Evolutionary conservation across 2,113 vertebrate genomes (phyloP).

Genomic region (Girardinichthys multiradiatus): DNA sequence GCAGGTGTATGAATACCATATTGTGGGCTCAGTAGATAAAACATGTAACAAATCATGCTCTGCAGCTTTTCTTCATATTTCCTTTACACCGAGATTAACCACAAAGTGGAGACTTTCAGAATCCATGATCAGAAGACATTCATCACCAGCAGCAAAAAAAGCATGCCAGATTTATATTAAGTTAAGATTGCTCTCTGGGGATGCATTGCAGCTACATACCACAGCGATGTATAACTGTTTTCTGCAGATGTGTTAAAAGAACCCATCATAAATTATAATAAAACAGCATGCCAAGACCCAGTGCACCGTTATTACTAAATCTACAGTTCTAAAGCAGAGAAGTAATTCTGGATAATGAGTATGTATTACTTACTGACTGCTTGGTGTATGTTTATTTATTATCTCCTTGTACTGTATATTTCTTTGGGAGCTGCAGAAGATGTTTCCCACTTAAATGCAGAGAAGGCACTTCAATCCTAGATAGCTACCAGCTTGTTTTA

Average conservation of each 20-base stretch:
- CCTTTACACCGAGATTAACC: conserved; percentile 38
- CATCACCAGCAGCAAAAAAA: conserved; percentile 43
- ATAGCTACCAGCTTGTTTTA: conserved; percentile 48
- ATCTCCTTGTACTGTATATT: conserved; percentile 2
- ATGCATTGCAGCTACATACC: conserved; percentile 15
- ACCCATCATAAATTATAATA: conserved; percentile 71
- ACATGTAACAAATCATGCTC: conserved; percentile 46
- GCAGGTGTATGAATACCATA: conserved; percentile 44
- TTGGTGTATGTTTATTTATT: conserved; percentile 61
- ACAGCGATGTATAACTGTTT: conserved; percentile 30
- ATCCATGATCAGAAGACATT: conserved; percentile 42
- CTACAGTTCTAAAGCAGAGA: conserved; percentile 64
- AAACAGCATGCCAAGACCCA: conserved; percentile 59
- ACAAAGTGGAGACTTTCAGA: conserved; percentile 42
- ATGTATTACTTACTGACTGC: conserved; percentile 66
- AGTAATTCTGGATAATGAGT: conserved; percentile 74
- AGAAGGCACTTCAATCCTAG: conserved; percentile 46
- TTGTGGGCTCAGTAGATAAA: conserved; percentile 25
- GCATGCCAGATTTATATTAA: conserved; percentile 39
- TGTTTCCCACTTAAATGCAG: conserved; percentile 32
- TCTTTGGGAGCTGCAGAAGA: conserved; percentile 15
- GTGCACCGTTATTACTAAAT: conserved; percentile 55
- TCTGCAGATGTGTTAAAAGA: conserved; percentile 32
- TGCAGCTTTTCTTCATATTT: conserved; percentile 38
- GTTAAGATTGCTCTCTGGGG: conserved; percentile 34